Conservation (phyloP, 1,140 invertebrate species). For the Drosophila bipectinata region DNA sequence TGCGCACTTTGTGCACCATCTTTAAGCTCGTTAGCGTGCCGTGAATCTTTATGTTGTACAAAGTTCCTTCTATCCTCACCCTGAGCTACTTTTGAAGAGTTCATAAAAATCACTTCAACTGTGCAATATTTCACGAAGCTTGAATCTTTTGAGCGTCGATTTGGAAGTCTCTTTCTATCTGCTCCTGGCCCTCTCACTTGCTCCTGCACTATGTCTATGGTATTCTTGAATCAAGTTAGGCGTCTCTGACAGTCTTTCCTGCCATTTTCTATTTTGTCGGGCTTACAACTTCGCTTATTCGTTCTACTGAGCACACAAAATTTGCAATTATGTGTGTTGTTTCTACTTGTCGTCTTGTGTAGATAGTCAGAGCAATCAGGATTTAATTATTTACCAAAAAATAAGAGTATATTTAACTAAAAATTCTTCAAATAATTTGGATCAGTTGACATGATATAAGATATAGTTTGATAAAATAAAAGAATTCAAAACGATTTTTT, state of each 20-base stretch:
- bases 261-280: constrained; percentile 4
- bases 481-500: too few species aligned
- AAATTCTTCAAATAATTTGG: too few species aligned
- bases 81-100: constrained; percentile 65
- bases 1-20: constrained; percentile 50
- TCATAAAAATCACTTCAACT: constrained; percentile 80
- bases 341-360: constrained; percentile 25
- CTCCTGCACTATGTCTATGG: not conserved
- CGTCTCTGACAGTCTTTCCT: not conserved
- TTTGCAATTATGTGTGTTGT: constrained; percentile 60
- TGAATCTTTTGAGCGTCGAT: constrained; percentile 59
- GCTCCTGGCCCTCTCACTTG: not conserved
- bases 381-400: not conserved
- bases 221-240: constrained; percentile 4
- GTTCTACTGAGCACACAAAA: constrained; percentile 64
- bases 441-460: too few species aligned
- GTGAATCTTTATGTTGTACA: constrained; percentile 18
- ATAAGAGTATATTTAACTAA: too few species aligned
- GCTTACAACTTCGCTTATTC: constrained; percentile 52
- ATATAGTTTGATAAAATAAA: too few species aligned
- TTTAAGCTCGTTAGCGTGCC: constrained; percentile 69
- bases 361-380: not conserved
- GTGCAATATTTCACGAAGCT: constrained; percentile 73
- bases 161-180: not conserved
- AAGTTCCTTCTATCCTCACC: constrained; percentile 3